Conservation (phyloP, 2,888 invertebrate species). For the Thumatha senex region DNA sequence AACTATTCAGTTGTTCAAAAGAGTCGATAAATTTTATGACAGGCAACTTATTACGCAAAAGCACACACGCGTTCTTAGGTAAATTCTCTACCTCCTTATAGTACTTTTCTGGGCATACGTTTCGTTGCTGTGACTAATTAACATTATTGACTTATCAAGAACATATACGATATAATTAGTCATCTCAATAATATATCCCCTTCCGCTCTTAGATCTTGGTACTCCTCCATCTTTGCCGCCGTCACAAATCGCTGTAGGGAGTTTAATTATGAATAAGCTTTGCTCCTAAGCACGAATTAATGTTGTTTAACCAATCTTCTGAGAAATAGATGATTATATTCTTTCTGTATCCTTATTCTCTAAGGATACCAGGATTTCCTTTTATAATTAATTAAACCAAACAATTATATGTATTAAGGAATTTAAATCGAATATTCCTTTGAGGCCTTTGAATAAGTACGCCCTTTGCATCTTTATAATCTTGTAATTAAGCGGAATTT, state of each 20-base stretch:
- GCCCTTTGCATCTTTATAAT: constrained; percentile 5
- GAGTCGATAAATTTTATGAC: too few species aligned
- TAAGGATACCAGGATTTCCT: constrained; percentile 19
- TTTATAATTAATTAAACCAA: constrained; percentile 20
- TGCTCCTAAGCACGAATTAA: constrained; percentile 37
- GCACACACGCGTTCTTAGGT: too few species aligned
- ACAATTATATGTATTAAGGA: constrained; percentile 15
- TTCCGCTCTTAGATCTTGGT: constrained; percentile 26
- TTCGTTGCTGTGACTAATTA: too few species aligned
- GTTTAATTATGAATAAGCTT: constrained; percentile 47
- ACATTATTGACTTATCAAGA: background rate
- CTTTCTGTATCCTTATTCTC: constrained; percentile 14
- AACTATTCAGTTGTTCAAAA: too few species aligned
- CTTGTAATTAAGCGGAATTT: background rate
- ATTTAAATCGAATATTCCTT: constrained; percentile 14
- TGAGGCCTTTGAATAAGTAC: constrained; percentile 2
- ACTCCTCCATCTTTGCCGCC: constrained; percentile 21
- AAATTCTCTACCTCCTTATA: too few species aligned
- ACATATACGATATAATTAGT: constrained; percentile 2
- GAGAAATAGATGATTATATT: constrained; percentile 14
- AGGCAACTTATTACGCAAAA: too few species aligned
- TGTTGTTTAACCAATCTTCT: constrained; percentile 18
- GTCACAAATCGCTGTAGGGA: constrained; percentile 38
- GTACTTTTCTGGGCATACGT: background rate
- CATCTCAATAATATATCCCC: constrained; percentile 12